phyloP scores from a whole-genome alignment of 2,113 vertebrate species.

The Austrofundulus limnaeus region DNA sequence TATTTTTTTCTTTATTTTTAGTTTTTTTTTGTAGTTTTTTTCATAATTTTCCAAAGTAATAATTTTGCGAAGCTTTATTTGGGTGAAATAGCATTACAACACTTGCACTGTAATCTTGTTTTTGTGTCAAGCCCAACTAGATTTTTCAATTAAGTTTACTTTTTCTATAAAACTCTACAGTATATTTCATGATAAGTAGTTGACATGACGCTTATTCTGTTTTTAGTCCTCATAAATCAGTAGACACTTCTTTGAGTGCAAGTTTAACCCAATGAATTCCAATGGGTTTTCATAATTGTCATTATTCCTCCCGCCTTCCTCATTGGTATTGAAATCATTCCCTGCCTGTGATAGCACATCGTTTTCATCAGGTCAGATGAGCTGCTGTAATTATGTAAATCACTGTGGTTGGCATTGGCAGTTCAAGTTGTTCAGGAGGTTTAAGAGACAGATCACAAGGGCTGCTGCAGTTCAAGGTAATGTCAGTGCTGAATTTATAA shows the following conservation, averaged over 20 bases:
- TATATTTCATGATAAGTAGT: not conserved
- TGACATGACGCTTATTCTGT: not conserved
- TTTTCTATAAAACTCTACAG: not conserved
- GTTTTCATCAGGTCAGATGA: slow-evolving; percentile 49
- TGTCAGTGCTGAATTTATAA: slow-evolving; percentile 25
- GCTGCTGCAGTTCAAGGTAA: slow-evolving; percentile 41
- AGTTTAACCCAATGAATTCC: slow-evolving; percentile 39
- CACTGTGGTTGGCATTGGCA: slow-evolving; percentile 1
- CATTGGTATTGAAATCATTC: slow-evolving; percentile 45
- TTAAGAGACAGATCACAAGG: slow-evolving; percentile 25
- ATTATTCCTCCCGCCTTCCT: slow-evolving; percentile 20
- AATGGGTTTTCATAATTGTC: slow-evolving; percentile 28
- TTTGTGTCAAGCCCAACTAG: no score
- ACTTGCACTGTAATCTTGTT: no score
- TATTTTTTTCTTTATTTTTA: no score
- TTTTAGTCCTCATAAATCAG: slow-evolving; percentile 5
- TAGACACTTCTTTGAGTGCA: slow-evolving; percentile 6
- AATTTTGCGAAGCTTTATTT: no score
- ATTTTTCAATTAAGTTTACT: no score
- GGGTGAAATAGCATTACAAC: no score
- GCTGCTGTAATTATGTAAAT: slow-evolving; percentile 68
- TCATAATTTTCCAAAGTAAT: no score
- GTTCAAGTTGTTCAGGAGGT: slow-evolving; percentile 36
- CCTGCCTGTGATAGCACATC: slow-evolving; percentile 39
- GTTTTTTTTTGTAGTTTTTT: no score